These are phyloP conservation scores for Carterocephalus palaemon DNA, from an alignment of 2,888 invertebrate genomes.

Conservation along the genomic window DNA sequence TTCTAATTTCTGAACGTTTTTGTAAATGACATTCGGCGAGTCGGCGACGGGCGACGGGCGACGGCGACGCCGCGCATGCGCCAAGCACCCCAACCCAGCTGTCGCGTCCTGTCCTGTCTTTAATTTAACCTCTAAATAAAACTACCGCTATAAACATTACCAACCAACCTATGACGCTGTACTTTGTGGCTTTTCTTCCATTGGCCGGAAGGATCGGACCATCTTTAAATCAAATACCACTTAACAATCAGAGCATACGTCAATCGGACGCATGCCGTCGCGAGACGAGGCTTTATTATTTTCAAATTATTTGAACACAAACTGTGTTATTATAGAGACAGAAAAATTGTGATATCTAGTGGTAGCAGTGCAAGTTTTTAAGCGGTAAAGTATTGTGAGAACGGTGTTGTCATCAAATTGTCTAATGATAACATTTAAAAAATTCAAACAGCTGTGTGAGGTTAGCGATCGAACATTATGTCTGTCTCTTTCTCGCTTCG, in stretches of 20 bases:
- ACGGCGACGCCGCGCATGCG: slow-evolving; percentile 22
- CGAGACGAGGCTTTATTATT: slow-evolving; percentile 12
- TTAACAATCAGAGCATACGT: slow-evolving; percentile 27
- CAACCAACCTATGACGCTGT: slow-evolving; percentile 4
- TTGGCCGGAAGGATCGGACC: slow-evolving; percentile 44
- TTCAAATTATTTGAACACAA: slow-evolving; percentile 2
- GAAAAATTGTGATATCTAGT: no score
- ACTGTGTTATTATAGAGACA: slow-evolving; percentile 1
- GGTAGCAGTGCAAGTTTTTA: no score
- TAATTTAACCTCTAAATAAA: slow-evolving; percentile 16
- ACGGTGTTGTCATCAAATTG: background rate
- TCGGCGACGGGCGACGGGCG: no score
- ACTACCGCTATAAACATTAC: slow-evolving; percentile 12
- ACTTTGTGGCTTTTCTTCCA: slow-evolving; percentile 28
- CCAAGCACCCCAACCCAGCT: slow-evolving; percentile 4
- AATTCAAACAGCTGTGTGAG: slow-evolving; percentile 1
- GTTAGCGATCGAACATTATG: slow-evolving; percentile 13
- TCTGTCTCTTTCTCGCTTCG: slow-evolving; percentile 35
- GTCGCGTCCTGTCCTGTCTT: slow-evolving; percentile 5
- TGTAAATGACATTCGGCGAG: no score
- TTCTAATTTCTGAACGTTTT: slow-evolving; percentile 4
- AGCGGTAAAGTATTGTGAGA: background rate
- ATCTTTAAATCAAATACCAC: slow-evolving; percentile 42
- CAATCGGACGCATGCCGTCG: slow-evolving; percentile 26
- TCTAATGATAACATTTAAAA: slow-evolving; percentile 1